Base-by-base conservation (phyloP, 2,113 vertebrate genomes). In the human region DNA sequence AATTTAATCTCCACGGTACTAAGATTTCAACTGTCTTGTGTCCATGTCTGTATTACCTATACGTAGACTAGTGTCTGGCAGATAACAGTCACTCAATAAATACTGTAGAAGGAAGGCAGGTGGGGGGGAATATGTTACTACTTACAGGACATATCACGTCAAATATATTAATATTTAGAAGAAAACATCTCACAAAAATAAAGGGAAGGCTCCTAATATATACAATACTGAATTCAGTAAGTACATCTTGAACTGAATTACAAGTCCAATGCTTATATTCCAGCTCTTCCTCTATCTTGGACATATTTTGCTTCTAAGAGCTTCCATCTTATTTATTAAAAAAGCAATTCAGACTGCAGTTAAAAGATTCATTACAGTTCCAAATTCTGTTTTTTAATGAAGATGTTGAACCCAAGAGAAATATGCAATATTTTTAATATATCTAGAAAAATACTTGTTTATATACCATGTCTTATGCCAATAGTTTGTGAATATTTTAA, bases 121-220 rank as follows among this genome's bases (percentile, higher is more conserved):
- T 4, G 0, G 17, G 4, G 5, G 13, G 1, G 38, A 43, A 70
- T 59, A 52, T 45, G 16, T 27, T 79, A 59, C 50, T 40, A 11
- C 70, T 82, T 32, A 55, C 0, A 40, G 59, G 43, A 73, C 25
- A 66, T 43, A 52, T 30, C 23, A 22, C 59, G 73, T 82, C 48
- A 43, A 81, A 40, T 25, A 57, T 84, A 80, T 73, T 80, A 93
- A 52, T n/a, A 68, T 68, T 55, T 89, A 61, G 64, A 68, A 83
- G 48, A 92, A 97, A 86, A 76, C 13, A 64, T 79, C 43, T 89
- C 35, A 93, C 10, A 85, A 20, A 95, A 91, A 96, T 82, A 86
- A 97, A 95, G 95, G 57, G 16, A 32, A 40, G 79, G 32, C 7
- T 85, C 5, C 40, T 50, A 82, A 68, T 66, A 9, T 48, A 38